A percentile compares a stretch with the other conserved stretches of the same genome.
phyloP scores from a whole-genome alignment of 2,113 vertebrate genomes.

The Kryptolebias marmoratus region DNA sequence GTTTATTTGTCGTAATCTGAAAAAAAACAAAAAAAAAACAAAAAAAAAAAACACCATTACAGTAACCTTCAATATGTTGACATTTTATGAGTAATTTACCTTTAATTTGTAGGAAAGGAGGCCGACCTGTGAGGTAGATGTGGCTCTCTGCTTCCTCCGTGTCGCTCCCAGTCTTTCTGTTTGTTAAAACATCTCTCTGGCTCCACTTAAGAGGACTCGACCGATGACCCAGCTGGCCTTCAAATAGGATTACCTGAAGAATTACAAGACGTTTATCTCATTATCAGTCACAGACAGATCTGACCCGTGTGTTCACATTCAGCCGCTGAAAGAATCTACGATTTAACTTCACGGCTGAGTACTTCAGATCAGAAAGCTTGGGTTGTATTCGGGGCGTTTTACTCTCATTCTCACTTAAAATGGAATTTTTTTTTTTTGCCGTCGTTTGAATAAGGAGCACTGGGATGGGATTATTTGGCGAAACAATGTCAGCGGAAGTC shows the following conservation, averaged over 20 bases:
- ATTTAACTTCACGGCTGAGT: background rate
- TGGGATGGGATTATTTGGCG: background rate
- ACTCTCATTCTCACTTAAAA: background rate
- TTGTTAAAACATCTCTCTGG: background rate
- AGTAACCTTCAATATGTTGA: background rate
- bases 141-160: constrained; percentile 3
- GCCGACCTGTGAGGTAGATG: constrained; percentile 40
- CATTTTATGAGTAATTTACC: background rate
- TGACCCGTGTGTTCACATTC: constrained; percentile 13
- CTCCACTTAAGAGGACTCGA: constrained; percentile 58
- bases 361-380: background rate
- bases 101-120: background rate
- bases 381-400: background rate
- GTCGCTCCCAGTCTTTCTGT: constrained; percentile 2
- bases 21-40: no score
- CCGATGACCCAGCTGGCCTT: constrained; percentile 35
- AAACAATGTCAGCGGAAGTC: background rate
- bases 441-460: background rate
- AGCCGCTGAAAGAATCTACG: background rate
- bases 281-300: constrained; percentile 53
- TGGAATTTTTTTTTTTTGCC: background rate
- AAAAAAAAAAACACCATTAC: background rate
- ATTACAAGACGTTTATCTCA: constrained; percentile 60
- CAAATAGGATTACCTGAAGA: constrained; percentile 68
- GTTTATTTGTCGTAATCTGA: constrained; percentile 18